A percentile compares a stretch with the other conserved stretches of the same genome.
Evolutionary conservation across 2,888 invertebrate species (phyloP).

Genomic region (Acronicta aceris): DNA sequence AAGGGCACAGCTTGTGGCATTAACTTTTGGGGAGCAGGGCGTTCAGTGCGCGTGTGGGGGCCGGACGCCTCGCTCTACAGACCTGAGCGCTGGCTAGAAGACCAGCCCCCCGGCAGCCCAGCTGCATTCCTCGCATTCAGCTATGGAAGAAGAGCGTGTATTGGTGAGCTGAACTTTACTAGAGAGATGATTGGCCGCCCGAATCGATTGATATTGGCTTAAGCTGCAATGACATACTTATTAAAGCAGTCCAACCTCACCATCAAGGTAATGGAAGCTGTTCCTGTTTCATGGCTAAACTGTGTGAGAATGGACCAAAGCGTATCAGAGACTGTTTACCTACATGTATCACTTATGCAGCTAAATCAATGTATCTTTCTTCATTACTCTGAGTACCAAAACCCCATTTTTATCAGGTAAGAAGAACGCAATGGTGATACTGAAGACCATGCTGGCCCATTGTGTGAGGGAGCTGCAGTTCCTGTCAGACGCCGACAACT

Average conservation of each 20-base stretch:
- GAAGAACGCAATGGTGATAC: conserved; percentile 71
- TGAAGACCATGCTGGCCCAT: conserved; percentile 72
- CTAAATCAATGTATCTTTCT: too few relatives aligned
- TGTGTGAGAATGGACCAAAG: too few relatives aligned
- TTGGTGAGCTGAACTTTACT: conserved; percentile 30
- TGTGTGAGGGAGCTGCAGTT: conserved; percentile 70
- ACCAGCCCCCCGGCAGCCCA: conserved; percentile 31
- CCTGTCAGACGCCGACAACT: conserved; percentile 63
- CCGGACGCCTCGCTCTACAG: conserved; percentile 65
- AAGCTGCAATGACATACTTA: too few relatives aligned
- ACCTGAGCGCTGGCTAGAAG: conserved; percentile 75
- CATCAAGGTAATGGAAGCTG: too few relatives aligned
- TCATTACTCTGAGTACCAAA: too few relatives aligned
- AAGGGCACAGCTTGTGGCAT: conserved; percentile 65
- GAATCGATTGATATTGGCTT: too few relatives aligned
- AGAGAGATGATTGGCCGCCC: too few relatives aligned
- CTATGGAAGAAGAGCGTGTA: conserved; percentile 63
- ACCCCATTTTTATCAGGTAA: conserved; percentile 71
- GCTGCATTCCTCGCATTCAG: conserved; percentile 71
- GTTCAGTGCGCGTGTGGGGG: conserved; percentile 71
- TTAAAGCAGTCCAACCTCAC: too few relatives aligned
- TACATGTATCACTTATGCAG: too few relatives aligned
- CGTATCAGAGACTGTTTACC: too few relatives aligned
- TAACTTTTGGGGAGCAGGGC: conserved; percentile 71
- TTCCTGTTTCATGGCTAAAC: too few relatives aligned